Base-by-base conservation (phyloP, 2,888 invertebrate species). In the Dastarcus helophoroides region DNA sequence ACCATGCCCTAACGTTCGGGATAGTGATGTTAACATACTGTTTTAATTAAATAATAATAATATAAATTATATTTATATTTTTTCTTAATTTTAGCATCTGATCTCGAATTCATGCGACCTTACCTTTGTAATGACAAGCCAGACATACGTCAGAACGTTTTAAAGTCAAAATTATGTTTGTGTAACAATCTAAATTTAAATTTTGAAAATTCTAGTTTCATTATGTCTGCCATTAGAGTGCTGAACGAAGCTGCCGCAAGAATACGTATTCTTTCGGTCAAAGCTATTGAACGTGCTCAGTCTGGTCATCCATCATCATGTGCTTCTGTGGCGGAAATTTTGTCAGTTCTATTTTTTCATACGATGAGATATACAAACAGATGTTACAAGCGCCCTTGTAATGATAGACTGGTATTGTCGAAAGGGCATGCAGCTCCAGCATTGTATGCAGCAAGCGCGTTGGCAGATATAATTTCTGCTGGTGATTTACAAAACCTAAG, bases 391-490 rank as follows among this genome's bases (percentile, higher is more conserved):
- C 29, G 29, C 14, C 29, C 29, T 11, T 33, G 33, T 13, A 33
- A 26, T 11, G 33, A 33, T 10, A 29, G 33, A 10, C 9, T 33
- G 2, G 33, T 95, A 34, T 69, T 95, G 28, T 94, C 94, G 44
- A 95, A 95, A 67, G 94, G 94, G 37, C 94, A 95, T 65, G 91
- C 93, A 13, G 90, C 90, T 14, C 94, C 94, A 2, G 86, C 94
- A 58, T 71, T 95, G 17, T 95, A 95, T 64, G 91, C 94, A 38
- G 94, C 91, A 4, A 94, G 91, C 91, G 90, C 91, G 3, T 93
- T 94, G 58, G 82, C 83, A 9, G 86, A 86, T 4, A 71, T 89
- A 1, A 86, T 91, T 61, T 81, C 86, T 0, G 66, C 73, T 0
- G 67, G 69, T 2, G 84, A 91, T 0, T 64, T 91, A 41, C 61